Evolutionary conservation across 1,140 invertebrate genomes (phyloP).

Genomic region (Ceratosolen solmsi): DNA sequence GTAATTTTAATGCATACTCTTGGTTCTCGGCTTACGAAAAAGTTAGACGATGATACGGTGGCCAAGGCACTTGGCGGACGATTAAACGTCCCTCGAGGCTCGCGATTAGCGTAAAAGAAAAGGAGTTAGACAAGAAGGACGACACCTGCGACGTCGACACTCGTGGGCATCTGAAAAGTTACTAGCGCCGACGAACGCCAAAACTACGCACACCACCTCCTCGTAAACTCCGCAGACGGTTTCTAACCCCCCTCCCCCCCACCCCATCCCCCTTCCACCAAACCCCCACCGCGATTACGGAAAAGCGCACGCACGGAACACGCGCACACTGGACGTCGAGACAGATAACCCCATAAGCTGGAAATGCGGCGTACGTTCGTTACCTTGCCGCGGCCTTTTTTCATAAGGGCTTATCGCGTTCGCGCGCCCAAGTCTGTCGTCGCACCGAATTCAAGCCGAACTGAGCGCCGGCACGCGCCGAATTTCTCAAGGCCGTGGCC

Average conservation of each 20-base stretch:
- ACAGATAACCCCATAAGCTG: too few species aligned
- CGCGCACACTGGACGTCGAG: too few species aligned
- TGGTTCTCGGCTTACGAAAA: too few species aligned
- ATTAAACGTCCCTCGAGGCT: too few species aligned
- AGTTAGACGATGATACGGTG: too few species aligned
- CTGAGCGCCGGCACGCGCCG: constrained; percentile 1
- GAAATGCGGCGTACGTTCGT: not conserved
- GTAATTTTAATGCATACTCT: too few species aligned
- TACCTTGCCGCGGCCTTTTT: not conserved
- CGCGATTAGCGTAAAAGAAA: too few species aligned
- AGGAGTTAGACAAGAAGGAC: not conserved
- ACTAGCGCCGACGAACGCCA: not conserved
- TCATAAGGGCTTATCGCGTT: not conserved
- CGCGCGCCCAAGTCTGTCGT: not conserved
- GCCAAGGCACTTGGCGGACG: too few species aligned
- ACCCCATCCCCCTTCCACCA: too few species aligned
- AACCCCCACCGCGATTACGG: too few species aligned
- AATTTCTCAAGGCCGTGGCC: constrained; percentile 14
- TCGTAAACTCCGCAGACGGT: not conserved
- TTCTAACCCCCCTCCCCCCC: too few species aligned
- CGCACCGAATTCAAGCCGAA: not conserved
- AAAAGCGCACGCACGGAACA: not conserved
- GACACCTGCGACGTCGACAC: not conserved
- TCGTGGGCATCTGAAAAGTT: not conserved
- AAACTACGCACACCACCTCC: not conserved